Percentiles rank a stretch among this genome's conserved stretches.
Conservation (phyloP, 2,888 invertebrate genomes). For the Drosophila fulvimacula region DNA sequence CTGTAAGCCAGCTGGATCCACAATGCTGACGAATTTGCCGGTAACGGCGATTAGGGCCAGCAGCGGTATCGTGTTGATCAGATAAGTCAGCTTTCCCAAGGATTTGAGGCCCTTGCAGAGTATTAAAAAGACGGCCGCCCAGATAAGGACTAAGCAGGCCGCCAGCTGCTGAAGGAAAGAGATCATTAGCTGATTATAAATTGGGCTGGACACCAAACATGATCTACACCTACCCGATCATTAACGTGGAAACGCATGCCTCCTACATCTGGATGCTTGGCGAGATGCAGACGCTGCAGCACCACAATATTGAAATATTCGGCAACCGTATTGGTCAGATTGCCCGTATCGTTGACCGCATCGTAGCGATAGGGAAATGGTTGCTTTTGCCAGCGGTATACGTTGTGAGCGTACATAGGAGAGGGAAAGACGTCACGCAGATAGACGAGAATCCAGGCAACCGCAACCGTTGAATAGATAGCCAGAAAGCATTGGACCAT, state of each 20-base stretch:
- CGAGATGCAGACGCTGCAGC: slow-evolving; percentile 86
- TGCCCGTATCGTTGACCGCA: slow-evolving; percentile 85
- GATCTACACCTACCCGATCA: slow-evolving; percentile 78
- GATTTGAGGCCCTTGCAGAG: slow-evolving; percentile 93
- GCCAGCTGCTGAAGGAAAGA: slow-evolving; percentile 90
- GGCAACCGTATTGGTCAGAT: slow-evolving; percentile 91
- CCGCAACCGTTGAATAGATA: slow-evolving; percentile 93
- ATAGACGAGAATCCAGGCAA: slow-evolving; percentile 96
- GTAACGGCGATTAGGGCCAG: slow-evolving; percentile 86
- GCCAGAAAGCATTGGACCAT: slow-evolving; percentile 92
- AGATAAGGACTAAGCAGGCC: slow-evolving; percentile 94
- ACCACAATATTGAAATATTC: slow-evolving; percentile 94
- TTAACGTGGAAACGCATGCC: slow-evolving; percentile 82
- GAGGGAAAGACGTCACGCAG: slow-evolving; percentile 93
- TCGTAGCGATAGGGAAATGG: slow-evolving; percentile 87
- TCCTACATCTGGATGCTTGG: slow-evolving; percentile 81
- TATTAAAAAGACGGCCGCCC: slow-evolving; percentile 95
- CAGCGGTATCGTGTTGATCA: slow-evolving; percentile 91
- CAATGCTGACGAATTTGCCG: slow-evolving; percentile 77
- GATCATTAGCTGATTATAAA: slow-evolving; percentile 20
- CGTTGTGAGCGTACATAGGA: slow-evolving; percentile 33
- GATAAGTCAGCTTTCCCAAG: slow-evolving; percentile 87
- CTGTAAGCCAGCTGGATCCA: slow-evolving; percentile 79
- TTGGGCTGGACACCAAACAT: background rate
- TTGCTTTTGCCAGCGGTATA: slow-evolving; percentile 75